Conservation (phyloP, 2,888 invertebrate genomes). For the Mythimna pallens region DNA sequence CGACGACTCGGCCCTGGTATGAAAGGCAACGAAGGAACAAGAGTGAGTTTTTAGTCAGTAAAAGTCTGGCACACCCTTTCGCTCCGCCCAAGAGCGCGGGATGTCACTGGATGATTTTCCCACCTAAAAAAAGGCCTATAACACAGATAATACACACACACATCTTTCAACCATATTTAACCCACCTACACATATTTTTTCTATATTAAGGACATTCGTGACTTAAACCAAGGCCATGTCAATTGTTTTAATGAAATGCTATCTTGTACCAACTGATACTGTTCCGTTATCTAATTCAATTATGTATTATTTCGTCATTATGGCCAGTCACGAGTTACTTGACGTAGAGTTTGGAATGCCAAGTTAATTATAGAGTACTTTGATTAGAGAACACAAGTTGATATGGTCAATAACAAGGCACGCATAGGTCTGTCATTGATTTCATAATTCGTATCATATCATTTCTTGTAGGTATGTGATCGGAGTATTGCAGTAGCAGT, state of each 20-base stretch:
- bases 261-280: constrained; percentile 71
- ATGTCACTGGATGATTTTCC: no score
- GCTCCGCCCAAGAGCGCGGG: no score
- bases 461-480: constrained; percentile 9
- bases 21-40: no score
- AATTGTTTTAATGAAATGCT: constrained; percentile 74
- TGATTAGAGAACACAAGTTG: constrained; percentile 57
- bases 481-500: constrained; percentile 15
- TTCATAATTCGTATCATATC: constrained; percentile 33
- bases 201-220: constrained; percentile 69
- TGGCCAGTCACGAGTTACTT: constrained; percentile 80
- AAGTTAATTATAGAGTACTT: constrained; percentile 76
- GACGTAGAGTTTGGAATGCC: constrained; percentile 73
- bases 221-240: constrained; percentile 80
- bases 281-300: constrained; percentile 87
- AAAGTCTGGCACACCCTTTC: no score
- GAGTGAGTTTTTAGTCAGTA: no score
- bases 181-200: constrained; percentile 41
- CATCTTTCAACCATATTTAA: constrained; percentile 26
- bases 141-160: constrained; percentile 22
- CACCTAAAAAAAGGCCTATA: no score
- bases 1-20: no score
- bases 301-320: constrained; percentile 84
- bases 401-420: constrained; percentile 42
- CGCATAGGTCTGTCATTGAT: constrained; percentile 17